Conservation (phyloP, 2,797 vertebrate species). For the Dipus sagitta region DNA sequence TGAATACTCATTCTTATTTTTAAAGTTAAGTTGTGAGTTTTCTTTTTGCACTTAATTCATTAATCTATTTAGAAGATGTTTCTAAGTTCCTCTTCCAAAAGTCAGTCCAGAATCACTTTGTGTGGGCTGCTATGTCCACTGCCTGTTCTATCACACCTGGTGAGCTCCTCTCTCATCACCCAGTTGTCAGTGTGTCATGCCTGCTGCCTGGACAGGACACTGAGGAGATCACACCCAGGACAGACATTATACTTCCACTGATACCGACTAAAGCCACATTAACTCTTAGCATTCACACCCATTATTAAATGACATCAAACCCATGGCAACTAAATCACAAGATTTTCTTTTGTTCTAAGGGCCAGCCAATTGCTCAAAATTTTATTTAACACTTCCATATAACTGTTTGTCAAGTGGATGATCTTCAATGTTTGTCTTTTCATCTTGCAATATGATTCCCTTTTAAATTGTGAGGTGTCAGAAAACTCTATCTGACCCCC, state of each 20-base stretch:
- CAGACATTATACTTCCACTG: background rate
- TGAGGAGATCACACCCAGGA: background rate
- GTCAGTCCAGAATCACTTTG: background rate
- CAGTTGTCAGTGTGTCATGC: background rate
- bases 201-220: background rate
- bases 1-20: background rate
- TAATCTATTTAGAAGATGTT: background rate
- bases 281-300: background rate
- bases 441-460: background rate
- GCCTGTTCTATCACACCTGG: background rate
- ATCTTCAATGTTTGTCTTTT: background rate
- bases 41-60: background rate
- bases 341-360: background rate
- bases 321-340: background rate
- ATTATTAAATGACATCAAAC: background rate
- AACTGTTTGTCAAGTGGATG: background rate
- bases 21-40: background rate
- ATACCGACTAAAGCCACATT: background rate
- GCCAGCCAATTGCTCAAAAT: background rate
- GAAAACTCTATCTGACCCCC: background rate
- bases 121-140: background rate
- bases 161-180: background rate
- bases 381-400: background rate
- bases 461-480: background rate
- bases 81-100: background rate